Percentiles rank a stretch among this genome's conserved stretches.
phyloP scores from a whole-genome alignment of 2,888 invertebrate genomes.

The Caenorhabditis imperialis region DNA sequence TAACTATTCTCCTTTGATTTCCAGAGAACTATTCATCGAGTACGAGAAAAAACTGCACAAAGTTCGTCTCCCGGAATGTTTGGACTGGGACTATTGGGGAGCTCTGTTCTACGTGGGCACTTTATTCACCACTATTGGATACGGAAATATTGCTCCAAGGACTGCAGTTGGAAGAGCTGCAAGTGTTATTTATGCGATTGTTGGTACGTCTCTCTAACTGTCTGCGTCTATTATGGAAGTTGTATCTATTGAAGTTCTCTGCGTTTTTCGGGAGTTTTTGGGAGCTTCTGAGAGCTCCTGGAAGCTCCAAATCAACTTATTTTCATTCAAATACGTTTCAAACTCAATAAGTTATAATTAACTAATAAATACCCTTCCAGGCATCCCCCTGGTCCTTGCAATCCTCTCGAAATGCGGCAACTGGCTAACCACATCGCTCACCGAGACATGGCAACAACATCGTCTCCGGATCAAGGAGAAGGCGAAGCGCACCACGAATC shows the following conservation, averaged over 20 bases:
- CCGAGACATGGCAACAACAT: slow-evolving; percentile 62
- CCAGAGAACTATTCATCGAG: slow-evolving; percentile 63
- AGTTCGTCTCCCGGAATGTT: slow-evolving; percentile 70
- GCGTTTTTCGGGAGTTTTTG: too few relatives aligned
- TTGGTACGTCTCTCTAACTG: slow-evolving; percentile 85
- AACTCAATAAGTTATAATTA: background rate
- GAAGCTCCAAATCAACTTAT: too few relatives aligned
- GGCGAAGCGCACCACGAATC: slow-evolving; percentile 50
- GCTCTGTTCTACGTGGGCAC: slow-evolving; percentile 80
- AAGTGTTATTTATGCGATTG: slow-evolving; percentile 91
- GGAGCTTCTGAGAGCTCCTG: too few relatives aligned
- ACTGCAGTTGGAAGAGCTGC: slow-evolving; percentile 88
- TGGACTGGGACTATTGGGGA: slow-evolving; percentile 79
- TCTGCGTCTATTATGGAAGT: too few relatives aligned
- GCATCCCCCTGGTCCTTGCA: slow-evolving; percentile 89
- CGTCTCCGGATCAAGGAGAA: slow-evolving; percentile 52
- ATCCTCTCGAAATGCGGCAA: slow-evolving; percentile 91
- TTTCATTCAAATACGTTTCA: too few relatives aligned
- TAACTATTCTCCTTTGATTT: slow-evolving; percentile 4
- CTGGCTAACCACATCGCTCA: slow-evolving; percentile 79
- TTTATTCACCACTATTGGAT: slow-evolving; percentile 80
- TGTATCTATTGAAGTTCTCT: too few relatives aligned
- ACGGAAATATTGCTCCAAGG: slow-evolving; percentile 93
- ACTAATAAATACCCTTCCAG: slow-evolving; percentile 8
- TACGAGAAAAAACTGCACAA: slow-evolving; percentile 67